Conservation (phyloP, 2,888 invertebrate genomes). For the Anticlea derivata region DNA sequence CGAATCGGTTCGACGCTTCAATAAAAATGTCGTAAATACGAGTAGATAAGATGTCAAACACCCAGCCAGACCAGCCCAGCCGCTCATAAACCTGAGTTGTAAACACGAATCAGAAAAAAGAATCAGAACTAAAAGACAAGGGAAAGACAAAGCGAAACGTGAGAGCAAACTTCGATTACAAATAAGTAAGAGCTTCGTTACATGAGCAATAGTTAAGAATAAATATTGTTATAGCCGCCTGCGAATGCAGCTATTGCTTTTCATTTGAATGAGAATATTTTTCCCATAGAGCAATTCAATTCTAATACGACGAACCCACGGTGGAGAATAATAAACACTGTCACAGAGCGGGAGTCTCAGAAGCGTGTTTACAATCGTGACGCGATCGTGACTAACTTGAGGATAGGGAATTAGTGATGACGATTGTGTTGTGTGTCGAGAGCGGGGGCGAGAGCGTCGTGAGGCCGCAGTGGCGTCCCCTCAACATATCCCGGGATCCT, state of each 20-base stretch:
- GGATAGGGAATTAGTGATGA: constrained; percentile 41
- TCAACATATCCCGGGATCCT: constrained; percentile 42
- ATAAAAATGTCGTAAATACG: constrained; percentile 34
- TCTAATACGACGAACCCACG: neutral
- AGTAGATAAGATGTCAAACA: constrained; percentile 29
- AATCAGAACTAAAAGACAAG: constrained; percentile 16
- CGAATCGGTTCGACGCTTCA: constrained; percentile 29
- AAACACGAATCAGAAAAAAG: neutral
- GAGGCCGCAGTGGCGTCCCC: constrained; percentile 42
- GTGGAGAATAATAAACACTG: constrained; percentile 20
- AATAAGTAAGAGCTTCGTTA: constrained; percentile 26
- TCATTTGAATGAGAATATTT: constrained; percentile 27
- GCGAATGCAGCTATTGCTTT: constrained; percentile 30
- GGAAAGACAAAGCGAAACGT: constrained; percentile 38
- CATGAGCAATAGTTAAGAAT: constrained; percentile 28
- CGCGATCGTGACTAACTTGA: constrained; percentile 45
- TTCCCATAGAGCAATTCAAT: constrained; percentile 38
- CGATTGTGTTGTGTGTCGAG: constrained; percentile 36
- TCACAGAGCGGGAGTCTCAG: constrained; percentile 29
- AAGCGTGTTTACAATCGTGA: constrained; percentile 33
- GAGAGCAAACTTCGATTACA: constrained; percentile 38
- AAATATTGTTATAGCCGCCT: constrained; percentile 15
- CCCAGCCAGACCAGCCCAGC: constrained; percentile 1
- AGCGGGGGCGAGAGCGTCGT: constrained; percentile 40
- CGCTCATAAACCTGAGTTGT: constrained; percentile 5